Percentiles rank a stretch among this genome's conserved stretches.
These are phyloP conservation scores for Etheostoma spectabile DNA, from an alignment of 2,113 vertebrate genomes.

Conservation along the genomic window DNA sequence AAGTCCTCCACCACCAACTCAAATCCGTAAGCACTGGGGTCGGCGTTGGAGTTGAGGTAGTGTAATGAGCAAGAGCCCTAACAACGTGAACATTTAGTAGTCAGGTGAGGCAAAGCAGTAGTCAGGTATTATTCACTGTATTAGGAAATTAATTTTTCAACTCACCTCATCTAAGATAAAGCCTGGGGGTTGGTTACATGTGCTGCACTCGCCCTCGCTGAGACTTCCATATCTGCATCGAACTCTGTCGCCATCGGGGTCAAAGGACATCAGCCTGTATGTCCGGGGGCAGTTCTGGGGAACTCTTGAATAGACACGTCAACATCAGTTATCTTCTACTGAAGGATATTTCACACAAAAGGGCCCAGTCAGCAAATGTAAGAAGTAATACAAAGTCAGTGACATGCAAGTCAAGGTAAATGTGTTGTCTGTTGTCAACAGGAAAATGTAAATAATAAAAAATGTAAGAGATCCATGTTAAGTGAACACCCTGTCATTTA, in stretches of 20 bases:
- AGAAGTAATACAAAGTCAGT: too few relatives aligned
- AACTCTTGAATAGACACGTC: conserved; percentile 59
- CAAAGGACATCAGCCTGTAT: conserved; percentile 70
- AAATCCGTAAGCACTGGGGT: conserved; percentile 9
- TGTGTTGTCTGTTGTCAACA: too few relatives aligned
- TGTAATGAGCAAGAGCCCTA: conserved; percentile 63
- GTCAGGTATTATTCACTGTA: neutral
- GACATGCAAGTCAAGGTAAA: too few relatives aligned
- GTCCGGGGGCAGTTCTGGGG: conserved; percentile 79
- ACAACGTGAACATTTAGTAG: neutral
- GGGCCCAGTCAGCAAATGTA: neutral
- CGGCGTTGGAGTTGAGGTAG: neutral
- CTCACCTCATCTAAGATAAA: conserved; percentile 73
- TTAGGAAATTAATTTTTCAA: neutral
- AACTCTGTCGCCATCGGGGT: conserved; percentile 78
- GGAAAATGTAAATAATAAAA: too few relatives aligned
- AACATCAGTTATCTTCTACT: neutral
- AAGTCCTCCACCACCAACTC: conserved; percentile 75
- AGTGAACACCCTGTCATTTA: neutral
- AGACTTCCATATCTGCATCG: conserved; percentile 71
- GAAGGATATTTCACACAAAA: neutral
- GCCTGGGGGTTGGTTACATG: conserved; percentile 43
- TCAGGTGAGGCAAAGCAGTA: neutral
- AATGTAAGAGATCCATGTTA: too few relatives aligned
- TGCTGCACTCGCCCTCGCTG: conserved; percentile 23